phyloP scores from a whole-genome alignment of 1,140 invertebrate genomes.

The Brachionus asplanchnoidis region DNA sequence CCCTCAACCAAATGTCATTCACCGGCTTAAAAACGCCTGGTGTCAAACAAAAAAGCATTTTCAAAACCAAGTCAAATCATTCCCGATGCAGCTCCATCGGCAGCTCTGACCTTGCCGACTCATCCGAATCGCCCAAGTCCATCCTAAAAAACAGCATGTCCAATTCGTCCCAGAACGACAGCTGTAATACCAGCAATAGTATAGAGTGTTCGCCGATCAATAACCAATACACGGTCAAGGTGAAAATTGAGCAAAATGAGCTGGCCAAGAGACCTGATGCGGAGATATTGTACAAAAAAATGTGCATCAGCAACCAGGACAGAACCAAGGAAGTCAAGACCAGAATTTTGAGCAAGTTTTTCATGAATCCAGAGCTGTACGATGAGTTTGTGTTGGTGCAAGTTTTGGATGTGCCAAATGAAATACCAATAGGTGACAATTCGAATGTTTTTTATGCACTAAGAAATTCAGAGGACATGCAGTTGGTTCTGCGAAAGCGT shows the following conservation, averaged over 20 bases:
- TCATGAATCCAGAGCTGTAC: background rate
- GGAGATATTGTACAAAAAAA: conserved; percentile 32
- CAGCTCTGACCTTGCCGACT: background rate
- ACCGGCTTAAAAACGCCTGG: background rate
- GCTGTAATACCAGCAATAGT: background rate
- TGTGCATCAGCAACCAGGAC: background rate
- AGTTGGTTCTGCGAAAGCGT: background rate
- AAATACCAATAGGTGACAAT: background rate
- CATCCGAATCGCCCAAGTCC: background rate
- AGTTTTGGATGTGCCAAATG: background rate
- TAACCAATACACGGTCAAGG: conserved; percentile 1
- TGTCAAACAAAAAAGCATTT: background rate
- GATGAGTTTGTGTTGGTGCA: conserved; percentile 1
- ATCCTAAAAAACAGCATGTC: conserved; percentile 4
- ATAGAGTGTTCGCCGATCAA: background rate
- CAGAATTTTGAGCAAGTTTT: conserved; percentile 19
- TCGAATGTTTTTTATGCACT: background rate
- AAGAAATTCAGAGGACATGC: background rate
- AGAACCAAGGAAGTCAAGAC: conserved; percentile 15
- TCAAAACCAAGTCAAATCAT: conserved; percentile 4
- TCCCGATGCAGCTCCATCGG: conserved; percentile 17
- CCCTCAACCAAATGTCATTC: background rate
- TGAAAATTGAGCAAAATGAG: conserved; percentile 5
- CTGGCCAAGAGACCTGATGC: background rate
- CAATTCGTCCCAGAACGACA: conserved; percentile 10